Evolutionary conservation across 2,797 vertebrate species (phyloP), one percentile per base, ranked within the genome.

Genomic region (Bufotes viridis): DNA sequence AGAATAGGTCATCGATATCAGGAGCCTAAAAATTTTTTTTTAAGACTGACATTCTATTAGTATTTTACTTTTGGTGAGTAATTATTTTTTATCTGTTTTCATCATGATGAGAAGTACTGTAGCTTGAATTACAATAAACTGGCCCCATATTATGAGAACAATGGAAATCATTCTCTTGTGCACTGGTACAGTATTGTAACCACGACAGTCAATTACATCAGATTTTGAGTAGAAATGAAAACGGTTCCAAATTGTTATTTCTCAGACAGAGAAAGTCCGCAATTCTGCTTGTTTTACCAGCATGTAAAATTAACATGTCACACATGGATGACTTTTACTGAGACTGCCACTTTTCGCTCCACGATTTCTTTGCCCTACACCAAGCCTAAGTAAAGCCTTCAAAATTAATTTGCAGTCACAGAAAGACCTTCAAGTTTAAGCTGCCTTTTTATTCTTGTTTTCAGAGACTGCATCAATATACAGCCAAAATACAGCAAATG

Each of bases 251-350:
- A 51, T 83, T 67, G 51, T 83, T 83, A 83, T 83, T 83, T 82
- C 51, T 72, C 81, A 72, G 63, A 82, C 12, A 65, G 11, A 65
- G 42, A 15, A 63, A 29, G 70, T 76, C 61, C 49, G 18, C n/a
- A 75, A 87, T 87, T 81, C n/a, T 29, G n/a, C 34, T 14, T 87
- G 51, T 87, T 82, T 75, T 82, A 87, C 75, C 86, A 87, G 69
- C 58, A 82, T 76, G 86, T 87, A 74, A 87, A 87, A 87, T 82
- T 82, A 87, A 87, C 86, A 87, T 63, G 42, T 76, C 70, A 87
- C 79, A 82, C 57, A 82, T 82, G 86, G 86, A 29, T 87, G 86
- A 65, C 22, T 87, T 87, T 82, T 87, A 82, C 58, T 75, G 57
- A 87, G 86, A 82, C 70, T 75, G 80, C 34, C 76, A 76, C 86